These are phyloP conservation scores for Acrossocheilus wenchowensis DNA, from an alignment of 2,797 vertebrate genomes.

Conservation along the genomic window DNA sequence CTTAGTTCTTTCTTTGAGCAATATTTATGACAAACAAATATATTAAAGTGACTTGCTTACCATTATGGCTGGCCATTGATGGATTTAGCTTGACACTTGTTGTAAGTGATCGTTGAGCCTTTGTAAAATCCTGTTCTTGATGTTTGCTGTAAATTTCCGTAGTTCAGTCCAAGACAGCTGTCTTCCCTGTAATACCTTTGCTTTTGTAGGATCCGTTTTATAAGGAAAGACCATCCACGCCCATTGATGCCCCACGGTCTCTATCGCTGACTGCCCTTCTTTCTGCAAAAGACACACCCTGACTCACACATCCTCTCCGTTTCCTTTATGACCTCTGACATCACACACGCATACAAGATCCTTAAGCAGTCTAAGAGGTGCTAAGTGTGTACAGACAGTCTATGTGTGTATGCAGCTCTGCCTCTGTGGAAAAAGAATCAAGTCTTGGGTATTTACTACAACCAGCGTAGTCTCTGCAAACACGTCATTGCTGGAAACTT, in stretches of 20 bases:
- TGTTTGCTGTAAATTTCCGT: constrained; percentile 29
- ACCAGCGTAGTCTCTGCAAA: background rate
- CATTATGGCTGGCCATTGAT: constrained; percentile 53
- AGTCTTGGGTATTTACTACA: constrained; percentile 36
- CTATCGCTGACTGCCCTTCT: constrained; percentile 14
- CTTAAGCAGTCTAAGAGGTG: constrained; percentile 7
- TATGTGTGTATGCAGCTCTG: constrained; percentile 15
- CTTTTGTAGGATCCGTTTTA: constrained; percentile 67
- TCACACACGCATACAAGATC: constrained; percentile 55
- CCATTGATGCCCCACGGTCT: constrained; percentile 53
- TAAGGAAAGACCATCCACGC: constrained; percentile 50
- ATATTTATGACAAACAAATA: background rate
- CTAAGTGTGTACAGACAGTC: constrained; percentile 15
- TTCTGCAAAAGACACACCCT: constrained; percentile 38
- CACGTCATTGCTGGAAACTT: constrained; percentile 27
- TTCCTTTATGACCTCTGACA: constrained; percentile 65
- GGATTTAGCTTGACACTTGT: constrained; percentile 9
- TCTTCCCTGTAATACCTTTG: constrained; percentile 28
- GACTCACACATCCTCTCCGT: constrained; percentile 57
- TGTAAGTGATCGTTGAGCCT: constrained; percentile 2
- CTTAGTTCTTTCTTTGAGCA: background rate
- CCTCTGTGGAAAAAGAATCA: constrained; percentile 33
- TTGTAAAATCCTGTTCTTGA: constrained; percentile 16
- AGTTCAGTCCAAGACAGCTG: background rate
- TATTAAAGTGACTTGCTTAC: constrained; percentile 40